These are phyloP conservation scores for Holcopasites calliopsidis DNA, from an alignment of 1,140 invertebrate species.

Conservation along the genomic window DNA sequence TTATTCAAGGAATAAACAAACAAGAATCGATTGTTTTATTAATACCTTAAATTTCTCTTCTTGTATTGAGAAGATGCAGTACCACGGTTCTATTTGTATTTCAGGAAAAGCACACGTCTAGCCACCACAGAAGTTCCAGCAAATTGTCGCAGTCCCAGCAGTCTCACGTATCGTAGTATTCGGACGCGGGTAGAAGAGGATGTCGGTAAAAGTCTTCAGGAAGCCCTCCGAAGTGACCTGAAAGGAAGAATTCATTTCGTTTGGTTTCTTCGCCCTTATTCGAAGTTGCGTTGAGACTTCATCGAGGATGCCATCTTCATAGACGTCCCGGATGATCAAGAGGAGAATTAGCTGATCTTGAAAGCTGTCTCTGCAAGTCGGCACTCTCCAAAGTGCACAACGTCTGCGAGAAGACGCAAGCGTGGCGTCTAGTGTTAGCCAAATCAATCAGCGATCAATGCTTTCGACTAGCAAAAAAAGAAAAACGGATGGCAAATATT, in stretches of 20 bases:
- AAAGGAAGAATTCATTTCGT: conserved; percentile 1
- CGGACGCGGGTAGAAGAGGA: conserved; percentile 33
- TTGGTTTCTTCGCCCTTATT: conserved; percentile 8
- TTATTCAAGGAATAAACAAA: too few relatives aligned
- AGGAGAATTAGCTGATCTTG: neutral
- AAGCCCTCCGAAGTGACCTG: neutral
- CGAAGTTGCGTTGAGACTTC: neutral
- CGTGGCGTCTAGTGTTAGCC: too few relatives aligned
- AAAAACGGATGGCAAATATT: conserved; percentile 26
- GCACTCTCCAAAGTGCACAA: neutral
- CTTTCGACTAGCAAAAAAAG: conserved; percentile 19
- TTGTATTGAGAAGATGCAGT: conserved; percentile 8
- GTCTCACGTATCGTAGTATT: conserved; percentile 68
- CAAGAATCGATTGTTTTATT: too few relatives aligned
- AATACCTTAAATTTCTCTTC: neutral
- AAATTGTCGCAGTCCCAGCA: conserved; percentile 66
- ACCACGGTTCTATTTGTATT: conserved; percentile 61
- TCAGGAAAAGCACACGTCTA: conserved; percentile 71
- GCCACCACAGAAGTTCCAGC: conserved; percentile 70
- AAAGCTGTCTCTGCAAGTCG: neutral
- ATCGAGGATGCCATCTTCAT: conserved; percentile 1
- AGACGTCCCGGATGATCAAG: neutral
- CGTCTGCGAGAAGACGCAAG: too few relatives aligned
- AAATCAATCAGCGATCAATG: conserved; percentile 32
- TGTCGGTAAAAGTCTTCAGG: conserved; percentile 16